Conservation (phyloP, 2,888 invertebrate genomes). For the Apodemia zela region DNA sequence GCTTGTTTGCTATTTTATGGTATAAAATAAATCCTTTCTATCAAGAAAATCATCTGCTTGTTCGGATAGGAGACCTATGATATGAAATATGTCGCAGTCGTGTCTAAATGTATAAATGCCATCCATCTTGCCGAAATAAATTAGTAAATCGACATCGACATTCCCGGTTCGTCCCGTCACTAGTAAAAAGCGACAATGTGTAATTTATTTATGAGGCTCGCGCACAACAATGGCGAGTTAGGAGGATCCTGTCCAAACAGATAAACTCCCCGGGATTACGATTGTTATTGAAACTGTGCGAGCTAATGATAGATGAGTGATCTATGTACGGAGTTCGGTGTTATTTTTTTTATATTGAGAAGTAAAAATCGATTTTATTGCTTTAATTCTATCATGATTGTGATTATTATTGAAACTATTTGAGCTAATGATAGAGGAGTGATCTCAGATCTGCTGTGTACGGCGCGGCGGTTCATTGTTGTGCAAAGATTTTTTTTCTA, state of each 20-base stretch:
- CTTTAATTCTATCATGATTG: no score
- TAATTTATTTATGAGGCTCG: conserved; percentile 70
- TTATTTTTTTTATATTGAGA: neutral
- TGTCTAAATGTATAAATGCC: conserved; percentile 39
- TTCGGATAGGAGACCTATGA: no score
- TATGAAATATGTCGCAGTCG: neutral
- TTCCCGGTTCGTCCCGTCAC: conserved; percentile 49
- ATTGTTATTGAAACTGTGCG: conserved; percentile 9
- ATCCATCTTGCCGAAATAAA: conserved; percentile 60
- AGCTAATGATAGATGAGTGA: conserved; percentile 4
- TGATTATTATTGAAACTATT: no score
- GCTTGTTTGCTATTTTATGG: no score
- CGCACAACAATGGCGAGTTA: conserved; percentile 15
- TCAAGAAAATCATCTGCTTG: no score
- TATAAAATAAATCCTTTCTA: no score
- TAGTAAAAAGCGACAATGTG: conserved; percentile 62
- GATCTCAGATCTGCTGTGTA: no score
- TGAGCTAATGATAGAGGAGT: no score
- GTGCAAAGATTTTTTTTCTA: no score
- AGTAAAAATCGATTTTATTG: no score
- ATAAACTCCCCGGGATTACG: conserved; percentile 7
- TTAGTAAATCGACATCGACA: conserved; percentile 72
- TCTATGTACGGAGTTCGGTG: neutral
- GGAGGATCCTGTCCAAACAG: conserved; percentile 14
- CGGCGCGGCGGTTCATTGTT: no score